Evolutionary conservation across 2,113 vertebrate species (phyloP), one percentile per base, ranked within the genome.

Genomic region (Macaca nemestrina): DNA sequence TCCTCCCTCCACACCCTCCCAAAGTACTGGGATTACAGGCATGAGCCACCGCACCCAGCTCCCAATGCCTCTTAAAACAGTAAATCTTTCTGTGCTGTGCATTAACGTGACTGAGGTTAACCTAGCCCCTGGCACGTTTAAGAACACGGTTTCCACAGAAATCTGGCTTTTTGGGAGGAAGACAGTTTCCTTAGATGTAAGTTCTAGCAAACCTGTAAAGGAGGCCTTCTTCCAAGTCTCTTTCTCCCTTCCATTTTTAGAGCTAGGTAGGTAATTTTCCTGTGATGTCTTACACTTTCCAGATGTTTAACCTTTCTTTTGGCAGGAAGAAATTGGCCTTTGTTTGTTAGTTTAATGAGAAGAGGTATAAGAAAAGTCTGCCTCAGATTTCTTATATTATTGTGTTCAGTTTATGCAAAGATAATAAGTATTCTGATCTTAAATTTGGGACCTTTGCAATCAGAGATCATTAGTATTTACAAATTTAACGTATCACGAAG

Each of bases 291-390:
- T 75, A 70, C 9, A 10, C 20, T 96, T 93, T 76, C 57, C 84
- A 94, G n/a, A 75, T 82, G 35, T 70, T 82, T 83, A 96, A 79
- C 40, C 6, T 72, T 89, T 89, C 61, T 91, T 68, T 91, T 64
- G 23, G 61, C 38, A 96, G 55, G 50, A 90, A 70, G 45, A 50
- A 88, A 72, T 23, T 78, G 27, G 32, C 48, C 43, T 90, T 85
- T 92, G 45, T 90, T 85, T 92, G 38, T 67, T 93, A 90, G 22
- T 91, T 93, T 96, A 76, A 93, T 79, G 30, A 78, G 57, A 87
- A 95, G 68, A 76, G 32, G 64, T 61, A 8, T 86, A 88, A 83
- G 30, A 92, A 90, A 80, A 55, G 8, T 23, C 32, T 50, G n/a
- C 55, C n/a, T 90, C 20, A n/a, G 68, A 68, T 76, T 84, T 87